Percentiles rank a stretch among this genome's conserved stretches.
Evolutionary conservation across 1,140 invertebrate genomes (phyloP).

Genomic region (Pachypeltis micranthus): DNA sequence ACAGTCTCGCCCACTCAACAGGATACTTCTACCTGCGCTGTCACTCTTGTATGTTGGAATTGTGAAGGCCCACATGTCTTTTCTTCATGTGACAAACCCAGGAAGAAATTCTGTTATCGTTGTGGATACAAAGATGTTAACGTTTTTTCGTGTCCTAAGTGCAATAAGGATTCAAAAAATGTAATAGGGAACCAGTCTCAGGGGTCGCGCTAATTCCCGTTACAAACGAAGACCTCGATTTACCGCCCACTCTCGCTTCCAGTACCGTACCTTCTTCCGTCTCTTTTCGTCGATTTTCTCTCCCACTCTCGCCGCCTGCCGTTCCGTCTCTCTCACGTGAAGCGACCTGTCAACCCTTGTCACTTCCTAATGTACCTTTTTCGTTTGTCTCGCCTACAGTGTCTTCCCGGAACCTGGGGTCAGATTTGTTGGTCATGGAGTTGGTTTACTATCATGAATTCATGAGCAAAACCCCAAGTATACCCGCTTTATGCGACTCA

Average conservation of each 20-base stretch:
- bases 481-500: not conserved
- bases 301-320: not conserved
- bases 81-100: not conserved
- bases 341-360: not conserved
- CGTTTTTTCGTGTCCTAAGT: not conserved
- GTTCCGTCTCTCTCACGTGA: not conserved
- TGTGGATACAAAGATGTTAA: not conserved
- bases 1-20: not conserved
- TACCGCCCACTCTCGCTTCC: not conserved
- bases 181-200: not conserved
- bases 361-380: not conserved
- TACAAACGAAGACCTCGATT: not conserved
- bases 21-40: not conserved
- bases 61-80: not conserved
- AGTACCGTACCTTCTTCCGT: not conserved
- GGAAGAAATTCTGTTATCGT: not conserved
- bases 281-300: not conserved
- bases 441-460: not conserved
- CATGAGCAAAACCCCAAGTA: not conserved
- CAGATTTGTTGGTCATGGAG: not conserved
- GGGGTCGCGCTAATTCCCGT: not conserved
- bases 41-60: not conserved
- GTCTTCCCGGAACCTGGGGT: not conserved
- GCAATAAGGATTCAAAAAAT: too few species aligned
- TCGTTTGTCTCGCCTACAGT: not conserved